Evolutionary conservation across 2,888 invertebrate species (phyloP).

Genomic region (Mimumesa dahlbomi): DNA sequence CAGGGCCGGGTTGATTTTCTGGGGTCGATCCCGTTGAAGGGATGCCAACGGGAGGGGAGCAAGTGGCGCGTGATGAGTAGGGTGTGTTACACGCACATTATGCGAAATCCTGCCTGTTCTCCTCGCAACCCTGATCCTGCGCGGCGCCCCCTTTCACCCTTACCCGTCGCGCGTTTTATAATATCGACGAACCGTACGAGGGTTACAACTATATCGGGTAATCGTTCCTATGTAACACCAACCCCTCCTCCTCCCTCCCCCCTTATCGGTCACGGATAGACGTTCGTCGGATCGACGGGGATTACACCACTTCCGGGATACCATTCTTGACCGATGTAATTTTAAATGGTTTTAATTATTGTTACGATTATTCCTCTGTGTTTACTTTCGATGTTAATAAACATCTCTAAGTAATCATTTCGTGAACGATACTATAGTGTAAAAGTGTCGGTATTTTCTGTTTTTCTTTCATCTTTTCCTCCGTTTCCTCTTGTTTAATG

Average conservation of each 20-base stretch:
- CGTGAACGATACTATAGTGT: no score
- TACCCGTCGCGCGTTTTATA: conserved; percentile 53
- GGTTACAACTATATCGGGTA: conserved; percentile 73
- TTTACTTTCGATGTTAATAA: no score
- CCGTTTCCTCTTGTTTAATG: no score
- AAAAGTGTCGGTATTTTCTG: no score
- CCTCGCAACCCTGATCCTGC: conserved; percentile 57
- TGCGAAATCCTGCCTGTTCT: conserved; percentile 65
- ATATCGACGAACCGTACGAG: conserved; percentile 54
- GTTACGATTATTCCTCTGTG: no score
- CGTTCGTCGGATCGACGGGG: conserved; percentile 15
- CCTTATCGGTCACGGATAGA: neutral
- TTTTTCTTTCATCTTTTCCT: no score
- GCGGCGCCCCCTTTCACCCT: conserved; percentile 38
- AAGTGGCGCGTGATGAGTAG: conserved; percentile 79
- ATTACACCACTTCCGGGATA: conserved; percentile 55
- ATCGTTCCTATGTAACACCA: conserved; percentile 66
- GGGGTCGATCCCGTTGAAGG: conserved; percentile 58
- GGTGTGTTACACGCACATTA: conserved; percentile 77
- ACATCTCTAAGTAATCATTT: no score
- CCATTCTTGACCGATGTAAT: no score
- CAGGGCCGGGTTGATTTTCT: conserved; percentile 60
- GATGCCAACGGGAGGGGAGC: conserved; percentile 64
- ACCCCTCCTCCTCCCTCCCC: conserved; percentile 20
- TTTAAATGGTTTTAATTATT: no score